Conservation (phyloP, 2,797 vertebrate species). For the Aldrovandia affinis region DNA sequence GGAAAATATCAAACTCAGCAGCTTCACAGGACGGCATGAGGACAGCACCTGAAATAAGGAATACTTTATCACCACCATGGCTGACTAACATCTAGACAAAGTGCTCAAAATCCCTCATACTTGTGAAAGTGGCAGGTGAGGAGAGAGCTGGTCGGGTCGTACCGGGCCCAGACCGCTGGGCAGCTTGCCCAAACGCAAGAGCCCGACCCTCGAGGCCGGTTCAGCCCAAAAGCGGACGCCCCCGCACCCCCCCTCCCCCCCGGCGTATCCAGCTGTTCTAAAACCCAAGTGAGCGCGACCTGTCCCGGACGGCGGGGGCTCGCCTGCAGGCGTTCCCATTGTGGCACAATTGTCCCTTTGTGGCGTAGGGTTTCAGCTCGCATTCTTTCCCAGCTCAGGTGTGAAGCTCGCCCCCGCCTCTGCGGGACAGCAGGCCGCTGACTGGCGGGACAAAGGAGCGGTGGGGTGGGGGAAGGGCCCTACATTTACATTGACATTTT, state of each 20-base stretch:
- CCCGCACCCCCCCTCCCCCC: too few species aligned
- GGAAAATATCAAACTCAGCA: not conserved
- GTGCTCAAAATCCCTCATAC: not conserved
- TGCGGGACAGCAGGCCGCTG: not conserved
- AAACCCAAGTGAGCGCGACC: slow-evolving; percentile 47
- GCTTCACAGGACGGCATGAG: not conserved
- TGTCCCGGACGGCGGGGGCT: slow-evolving; percentile 37
- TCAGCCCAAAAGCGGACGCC: not conserved
- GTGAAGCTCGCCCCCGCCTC: slow-evolving; percentile 47
- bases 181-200: not conserved
- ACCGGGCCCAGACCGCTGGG: not conserved
- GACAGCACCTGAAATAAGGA: slow-evolving; percentile 1
- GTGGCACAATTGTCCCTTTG: slow-evolving; percentile 43
- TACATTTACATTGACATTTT: too few species aligned
- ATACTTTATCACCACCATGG: not conserved
- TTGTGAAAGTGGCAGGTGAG: not conserved
- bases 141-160: not conserved
- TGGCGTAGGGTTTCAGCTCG: slow-evolving; percentile 50
- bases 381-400: slow-evolving; percentile 56
- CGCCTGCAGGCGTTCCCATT: slow-evolving; percentile 54
- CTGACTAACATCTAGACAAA: not conserved
- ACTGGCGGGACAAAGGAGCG: not conserved
- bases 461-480: not conserved
- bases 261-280: slow-evolving; percentile 34
- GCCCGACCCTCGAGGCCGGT: not conserved